Conservation (phyloP, 2,797 vertebrate species). For the Synaphobranchus kaupii region DNA sequence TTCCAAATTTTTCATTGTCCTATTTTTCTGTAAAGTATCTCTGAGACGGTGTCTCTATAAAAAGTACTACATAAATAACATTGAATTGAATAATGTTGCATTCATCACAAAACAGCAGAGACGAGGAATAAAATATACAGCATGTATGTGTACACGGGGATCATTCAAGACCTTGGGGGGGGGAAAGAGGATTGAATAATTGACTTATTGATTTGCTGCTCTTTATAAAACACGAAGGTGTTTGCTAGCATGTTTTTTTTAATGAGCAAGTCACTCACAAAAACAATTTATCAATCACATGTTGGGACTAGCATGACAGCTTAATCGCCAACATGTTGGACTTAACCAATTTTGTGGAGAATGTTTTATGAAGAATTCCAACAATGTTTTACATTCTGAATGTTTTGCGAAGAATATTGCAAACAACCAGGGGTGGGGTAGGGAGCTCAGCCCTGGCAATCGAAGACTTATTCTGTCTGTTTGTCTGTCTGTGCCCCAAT, state of each 20-base stretch:
- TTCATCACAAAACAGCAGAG: neutral
- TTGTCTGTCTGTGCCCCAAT: neutral
- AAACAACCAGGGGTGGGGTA: neutral
- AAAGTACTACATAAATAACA: neutral
- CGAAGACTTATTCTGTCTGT: neutral
- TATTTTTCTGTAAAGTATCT: too few relatives aligned
- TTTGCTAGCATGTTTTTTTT: constrained; percentile 7
- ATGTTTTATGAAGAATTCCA: neutral
- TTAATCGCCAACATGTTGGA: constrained; percentile 1
- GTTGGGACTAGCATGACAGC: neutral
- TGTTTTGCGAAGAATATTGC: neutral
- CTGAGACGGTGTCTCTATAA: too few relatives aligned
- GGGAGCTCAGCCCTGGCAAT: neutral
- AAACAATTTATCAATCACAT: constrained; percentile 16
- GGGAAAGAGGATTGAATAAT: neutral
- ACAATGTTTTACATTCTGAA: too few relatives aligned
- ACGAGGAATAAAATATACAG: constrained; percentile 1
- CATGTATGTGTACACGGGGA: too few relatives aligned
- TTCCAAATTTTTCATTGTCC: too few relatives aligned
- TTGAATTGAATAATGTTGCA: neutral
- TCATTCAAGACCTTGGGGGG: neutral
- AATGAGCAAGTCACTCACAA: constrained; percentile 21
- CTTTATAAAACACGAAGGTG: neutral
- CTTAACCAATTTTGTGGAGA: neutral
- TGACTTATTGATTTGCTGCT: constrained; percentile 14